Evolutionary conservation across 2,888 invertebrate genomes (phyloP).

Genomic region (Drosophila tanythrix): DNA sequence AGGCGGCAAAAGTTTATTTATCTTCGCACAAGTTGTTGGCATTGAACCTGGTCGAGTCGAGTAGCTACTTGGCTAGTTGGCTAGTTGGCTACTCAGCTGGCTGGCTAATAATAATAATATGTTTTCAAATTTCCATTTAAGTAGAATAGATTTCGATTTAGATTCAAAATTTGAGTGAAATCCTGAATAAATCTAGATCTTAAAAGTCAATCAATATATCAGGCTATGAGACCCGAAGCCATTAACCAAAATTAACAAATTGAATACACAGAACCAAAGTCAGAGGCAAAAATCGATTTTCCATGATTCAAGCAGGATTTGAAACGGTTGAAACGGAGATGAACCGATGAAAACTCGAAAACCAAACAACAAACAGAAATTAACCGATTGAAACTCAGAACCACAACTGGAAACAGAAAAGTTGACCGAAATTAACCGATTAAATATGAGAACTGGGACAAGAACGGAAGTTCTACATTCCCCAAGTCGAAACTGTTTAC

Average conservation of each 20-base stretch:
- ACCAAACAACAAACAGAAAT: background rate
- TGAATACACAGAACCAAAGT: background rate
- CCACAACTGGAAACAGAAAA: background rate
- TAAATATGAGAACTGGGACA: accelerated
- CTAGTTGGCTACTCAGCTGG: no score
- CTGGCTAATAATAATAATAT: background rate
- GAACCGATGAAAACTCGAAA: background rate
- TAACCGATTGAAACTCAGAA: background rate
- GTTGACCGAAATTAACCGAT: background rate
- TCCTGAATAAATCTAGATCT: no score
- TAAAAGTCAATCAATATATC: background rate
- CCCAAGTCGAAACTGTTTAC: background rate
- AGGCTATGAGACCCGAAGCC: accelerated
- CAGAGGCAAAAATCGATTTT: background rate
- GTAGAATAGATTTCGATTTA: accelerated
- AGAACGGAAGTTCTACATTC: background rate
- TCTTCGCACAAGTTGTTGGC: conserved; percentile 1
- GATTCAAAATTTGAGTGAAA: background rate
- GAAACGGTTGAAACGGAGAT: background rate
- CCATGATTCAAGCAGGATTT: background rate
- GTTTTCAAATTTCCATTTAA: accelerated
- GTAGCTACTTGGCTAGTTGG: no score
- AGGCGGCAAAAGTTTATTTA: conserved; percentile 24
- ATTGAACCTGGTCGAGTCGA: background rate
- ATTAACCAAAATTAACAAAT: background rate